Percentiles rank a stretch among this genome's conserved stretches.
These are phyloP conservation scores for Toxostoma redivivum DNA, from an alignment of 2,113 vertebrate genomes.

Conservation along the genomic window DNA sequence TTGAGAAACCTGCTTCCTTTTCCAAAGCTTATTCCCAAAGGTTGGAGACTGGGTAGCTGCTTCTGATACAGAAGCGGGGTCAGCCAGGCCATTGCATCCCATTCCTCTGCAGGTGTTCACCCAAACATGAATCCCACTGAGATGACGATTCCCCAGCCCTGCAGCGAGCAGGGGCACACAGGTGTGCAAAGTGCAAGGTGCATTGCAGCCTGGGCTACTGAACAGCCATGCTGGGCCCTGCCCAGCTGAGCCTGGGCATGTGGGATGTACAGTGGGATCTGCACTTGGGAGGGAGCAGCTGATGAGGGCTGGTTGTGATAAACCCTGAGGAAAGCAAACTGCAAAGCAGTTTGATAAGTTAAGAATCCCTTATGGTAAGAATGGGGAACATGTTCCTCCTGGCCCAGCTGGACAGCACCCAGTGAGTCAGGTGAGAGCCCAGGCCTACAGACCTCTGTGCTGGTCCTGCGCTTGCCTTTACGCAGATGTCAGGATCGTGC, in stretches of 20 bases:
- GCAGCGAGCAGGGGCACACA: accelerated
- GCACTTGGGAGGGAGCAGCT: not conserved
- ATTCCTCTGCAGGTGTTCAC: not conserved
- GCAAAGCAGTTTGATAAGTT: not conserved
- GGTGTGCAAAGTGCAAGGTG: not conserved
- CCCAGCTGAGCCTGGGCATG: not conserved
- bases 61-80: accelerated
- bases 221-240: not conserved
- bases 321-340: not conserved
- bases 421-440: accelerated
- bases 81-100: not conserved
- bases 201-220: not conserved
- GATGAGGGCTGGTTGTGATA: not conserved
- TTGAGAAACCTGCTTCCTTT: not conserved
- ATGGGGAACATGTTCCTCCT: not conserved
- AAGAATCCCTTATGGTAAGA: not conserved
- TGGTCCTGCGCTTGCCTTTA: not conserved
- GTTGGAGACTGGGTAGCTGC: not conserved
- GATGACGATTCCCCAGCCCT: accelerated
- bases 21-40: not conserved
- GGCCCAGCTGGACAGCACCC: not conserved
- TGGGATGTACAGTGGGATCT: not conserved
- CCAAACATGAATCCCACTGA: not conserved
- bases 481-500: accelerated
- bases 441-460: not conserved